phyloP scores from a whole-genome alignment of 2,888 invertebrate genomes.

The Thymelicus acteon region DNA sequence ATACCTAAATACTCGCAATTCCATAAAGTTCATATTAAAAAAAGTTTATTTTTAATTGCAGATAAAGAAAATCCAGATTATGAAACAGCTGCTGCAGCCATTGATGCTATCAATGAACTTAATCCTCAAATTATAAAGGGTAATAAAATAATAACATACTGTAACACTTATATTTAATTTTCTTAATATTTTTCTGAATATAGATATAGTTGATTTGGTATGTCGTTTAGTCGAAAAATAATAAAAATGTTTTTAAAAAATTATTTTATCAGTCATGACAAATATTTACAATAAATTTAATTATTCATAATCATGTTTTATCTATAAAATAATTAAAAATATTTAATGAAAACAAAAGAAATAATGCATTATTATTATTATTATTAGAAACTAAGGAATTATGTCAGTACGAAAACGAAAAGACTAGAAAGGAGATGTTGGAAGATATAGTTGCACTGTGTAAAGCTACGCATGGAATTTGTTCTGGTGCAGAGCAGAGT shows the following conservation, averaged over 20 bases:
- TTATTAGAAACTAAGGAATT: constrained; percentile 19
- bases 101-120: constrained; percentile 50
- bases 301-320: no score
- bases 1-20: neutral
- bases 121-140: constrained; percentile 54
- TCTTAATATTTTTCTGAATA: no score
- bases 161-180: no score
- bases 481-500: neutral
- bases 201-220: no score
- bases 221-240: no score
- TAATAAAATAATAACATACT: constrained; percentile 27
- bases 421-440: constrained; percentile 13
- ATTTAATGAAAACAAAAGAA: neutral
- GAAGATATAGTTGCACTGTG: constrained; percentile 22
- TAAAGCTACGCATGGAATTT: constrained; percentile 12
- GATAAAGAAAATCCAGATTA: constrained; percentile 55
- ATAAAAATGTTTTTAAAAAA: no score
- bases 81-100: constrained; percentile 49
- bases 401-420: constrained; percentile 14
- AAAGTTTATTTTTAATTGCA: constrained; percentile 37
- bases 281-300: no score
- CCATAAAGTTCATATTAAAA: no score
- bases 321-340: no score
- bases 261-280: no score
- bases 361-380: neutral